Percentiles rank a stretch among this genome's conserved stretches.
phyloP scores from a whole-genome alignment of 2,797 vertebrate genomes.

The Pangasius djambal region DNA sequence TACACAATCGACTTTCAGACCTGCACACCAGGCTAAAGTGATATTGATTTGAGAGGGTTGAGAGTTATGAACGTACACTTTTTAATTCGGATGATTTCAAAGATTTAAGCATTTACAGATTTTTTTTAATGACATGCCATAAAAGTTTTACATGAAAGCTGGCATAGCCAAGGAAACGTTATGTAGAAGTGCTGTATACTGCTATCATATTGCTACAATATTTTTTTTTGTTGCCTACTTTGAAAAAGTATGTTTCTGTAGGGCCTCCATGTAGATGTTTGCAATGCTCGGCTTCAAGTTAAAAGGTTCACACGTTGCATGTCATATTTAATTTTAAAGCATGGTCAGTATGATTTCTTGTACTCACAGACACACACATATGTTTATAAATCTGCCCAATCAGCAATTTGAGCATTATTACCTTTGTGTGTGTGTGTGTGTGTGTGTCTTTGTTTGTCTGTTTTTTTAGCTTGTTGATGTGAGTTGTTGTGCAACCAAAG shows the following conservation, averaged over 20 bases:
- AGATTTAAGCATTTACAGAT: background rate
- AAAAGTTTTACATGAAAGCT: background rate
- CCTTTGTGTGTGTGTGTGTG: background rate
- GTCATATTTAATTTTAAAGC: background rate
- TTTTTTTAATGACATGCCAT: background rate
- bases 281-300: background rate
- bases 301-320: background rate
- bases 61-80: background rate
- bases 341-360: background rate
- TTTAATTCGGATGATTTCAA: background rate
- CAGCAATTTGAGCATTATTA: background rate
- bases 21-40: background rate
- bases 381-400: background rate
- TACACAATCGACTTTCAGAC: background rate
- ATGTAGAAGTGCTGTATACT: background rate
- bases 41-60: background rate
- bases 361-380: background rate
- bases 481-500: conserved; percentile 7
- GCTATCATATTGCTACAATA: background rate
- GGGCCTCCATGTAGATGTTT: background rate
- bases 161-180: background rate
- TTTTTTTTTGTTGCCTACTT: background rate
- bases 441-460: background rate
- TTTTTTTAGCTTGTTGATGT: background rate
- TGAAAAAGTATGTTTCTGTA: background rate